Evolutionary conservation across 2,888 invertebrate species (phyloP).

Genomic region (Theretra japonica): DNA sequence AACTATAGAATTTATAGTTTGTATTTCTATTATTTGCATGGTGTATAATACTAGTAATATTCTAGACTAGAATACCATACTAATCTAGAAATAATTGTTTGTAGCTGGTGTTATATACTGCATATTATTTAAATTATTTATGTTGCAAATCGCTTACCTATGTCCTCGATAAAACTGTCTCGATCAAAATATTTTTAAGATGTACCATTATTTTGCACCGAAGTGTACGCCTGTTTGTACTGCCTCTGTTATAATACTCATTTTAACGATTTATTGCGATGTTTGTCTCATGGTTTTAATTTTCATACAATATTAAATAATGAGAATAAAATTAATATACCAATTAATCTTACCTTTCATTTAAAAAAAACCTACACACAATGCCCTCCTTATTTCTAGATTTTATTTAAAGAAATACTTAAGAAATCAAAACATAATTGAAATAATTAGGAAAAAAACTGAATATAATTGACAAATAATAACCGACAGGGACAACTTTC

Average conservation of each 20-base stretch:
- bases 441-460: neutral
- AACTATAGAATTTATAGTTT: no score
- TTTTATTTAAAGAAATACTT: neutral
- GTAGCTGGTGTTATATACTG: no score
- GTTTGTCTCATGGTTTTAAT: constrained; percentile 31
- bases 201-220: constrained; percentile 33
- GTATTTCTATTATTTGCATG: no score
- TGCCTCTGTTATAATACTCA: constrained; percentile 42
- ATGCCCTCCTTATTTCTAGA: neutral
- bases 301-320: constrained; percentile 22
- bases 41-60: no score
- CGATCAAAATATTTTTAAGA: neutral
- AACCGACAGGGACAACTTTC: neutral
- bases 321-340: constrained; percentile 17
- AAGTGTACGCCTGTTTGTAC: constrained; percentile 21
- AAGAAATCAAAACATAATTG: neutral
- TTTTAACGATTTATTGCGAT: constrained; percentile 35
- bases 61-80: no score
- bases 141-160: neutral
- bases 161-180: constrained; percentile 1
- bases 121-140: neutral
- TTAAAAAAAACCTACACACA: neutral
- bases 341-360: neutral
- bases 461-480: no score
- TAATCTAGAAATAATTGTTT: no score